Percentiles rank a stretch among this genome's conserved stretches.
Evolutionary conservation across 2,113 vertebrate species (phyloP).

Genomic region (Lophochroa leadbeateri): DNA sequence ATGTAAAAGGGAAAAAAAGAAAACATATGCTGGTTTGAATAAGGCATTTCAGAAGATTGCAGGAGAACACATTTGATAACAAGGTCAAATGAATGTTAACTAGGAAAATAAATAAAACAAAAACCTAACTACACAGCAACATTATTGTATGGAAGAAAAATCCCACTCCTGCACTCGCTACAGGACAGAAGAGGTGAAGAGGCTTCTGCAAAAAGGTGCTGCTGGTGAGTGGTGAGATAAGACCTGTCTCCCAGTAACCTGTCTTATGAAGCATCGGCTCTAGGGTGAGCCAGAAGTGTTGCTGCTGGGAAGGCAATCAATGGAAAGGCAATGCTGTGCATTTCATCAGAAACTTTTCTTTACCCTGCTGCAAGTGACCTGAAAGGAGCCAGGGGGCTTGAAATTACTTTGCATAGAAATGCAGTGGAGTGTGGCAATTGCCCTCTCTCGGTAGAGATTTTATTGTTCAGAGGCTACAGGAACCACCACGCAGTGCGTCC

Average conservation of each 20-base stretch:
- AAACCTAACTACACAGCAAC: neutral
- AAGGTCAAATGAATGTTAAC: neutral
- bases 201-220: constrained; percentile 8
- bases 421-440: neutral
- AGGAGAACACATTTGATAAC: constrained; percentile 33
- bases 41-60: constrained; percentile 15
- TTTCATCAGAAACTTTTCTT: neutral
- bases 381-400: neutral
- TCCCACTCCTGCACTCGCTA: neutral
- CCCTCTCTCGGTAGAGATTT: neutral
- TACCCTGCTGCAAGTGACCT: neutral
- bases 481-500: neutral
- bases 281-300: neutral
- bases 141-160: neutral
- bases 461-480: neutral
- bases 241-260: neutral
- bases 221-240: neutral
- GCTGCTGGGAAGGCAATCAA: neutral
- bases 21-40: constrained; percentile 33
- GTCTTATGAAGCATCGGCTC: neutral
- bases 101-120: constrained; percentile 27
- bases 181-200: neutral
- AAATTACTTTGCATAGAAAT: neutral
- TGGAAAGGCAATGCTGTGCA: neutral
- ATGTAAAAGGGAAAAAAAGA: constrained; percentile 53